Evolutionary conservation across 2,888 invertebrate species (phyloP).

Genomic region (Rambutsinella grinnellia): DNA sequence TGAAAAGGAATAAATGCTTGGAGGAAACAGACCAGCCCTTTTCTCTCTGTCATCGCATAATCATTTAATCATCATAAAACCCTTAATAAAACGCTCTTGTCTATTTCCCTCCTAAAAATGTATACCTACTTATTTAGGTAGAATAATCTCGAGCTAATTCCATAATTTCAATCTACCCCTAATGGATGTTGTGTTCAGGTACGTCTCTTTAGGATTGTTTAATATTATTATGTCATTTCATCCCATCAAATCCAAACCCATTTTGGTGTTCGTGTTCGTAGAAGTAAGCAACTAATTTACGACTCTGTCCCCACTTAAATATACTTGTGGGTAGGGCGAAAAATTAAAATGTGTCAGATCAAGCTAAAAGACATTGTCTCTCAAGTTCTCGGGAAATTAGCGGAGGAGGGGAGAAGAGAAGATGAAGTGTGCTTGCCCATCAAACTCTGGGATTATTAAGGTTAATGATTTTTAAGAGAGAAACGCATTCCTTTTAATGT

Average conservation of each 20-base stretch:
- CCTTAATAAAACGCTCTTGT: too few species aligned
- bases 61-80: too few species aligned
- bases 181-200: conserved; percentile 1
- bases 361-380: conserved; percentile 34
- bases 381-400: too few species aligned
- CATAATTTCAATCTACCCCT: conserved; percentile 29
- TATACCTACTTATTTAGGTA: too few species aligned
- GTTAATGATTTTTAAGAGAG: conserved; percentile 25
- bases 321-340: too few species aligned
- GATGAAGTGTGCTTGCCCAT: conserved; percentile 41
- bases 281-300: conserved; percentile 40
- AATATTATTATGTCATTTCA: conserved; percentile 46
- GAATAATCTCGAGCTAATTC: conserved; percentile 38
- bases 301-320: too few species aligned
- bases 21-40: conserved; percentile 36
- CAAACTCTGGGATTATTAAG: conserved; percentile 40
- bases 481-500: too few species aligned
- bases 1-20: conserved; percentile 33
- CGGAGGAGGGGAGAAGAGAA: too few species aligned
- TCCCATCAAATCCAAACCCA: too few species aligned
- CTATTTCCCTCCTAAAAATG: too few species aligned
- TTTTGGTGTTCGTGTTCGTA: too few species aligned
- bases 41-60: conserved; percentile 16
- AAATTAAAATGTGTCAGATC: conserved; percentile 52
- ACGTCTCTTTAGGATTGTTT: conserved; percentile 13